Percentiles rank a stretch among this genome's conserved stretches.
Conservation (phyloP, 2,797 vertebrate genomes). For the Megaceryle alcyon region DNA sequence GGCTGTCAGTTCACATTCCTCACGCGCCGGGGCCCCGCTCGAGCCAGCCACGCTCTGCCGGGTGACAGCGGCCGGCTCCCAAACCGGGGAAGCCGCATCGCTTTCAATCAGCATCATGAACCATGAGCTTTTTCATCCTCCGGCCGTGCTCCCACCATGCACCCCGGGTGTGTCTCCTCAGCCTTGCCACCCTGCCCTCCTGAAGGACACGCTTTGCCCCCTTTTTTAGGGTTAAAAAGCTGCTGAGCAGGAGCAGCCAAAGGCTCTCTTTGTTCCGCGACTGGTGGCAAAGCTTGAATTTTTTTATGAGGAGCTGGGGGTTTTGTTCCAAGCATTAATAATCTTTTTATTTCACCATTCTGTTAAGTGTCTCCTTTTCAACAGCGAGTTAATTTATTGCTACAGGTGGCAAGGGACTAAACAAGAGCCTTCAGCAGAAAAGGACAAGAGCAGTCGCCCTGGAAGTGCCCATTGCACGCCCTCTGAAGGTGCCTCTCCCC, state of each 20-base stretch:
- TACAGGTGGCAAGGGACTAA: background rate
- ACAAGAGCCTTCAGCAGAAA: background rate
- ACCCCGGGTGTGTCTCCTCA: background rate
- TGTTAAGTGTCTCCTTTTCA: background rate
- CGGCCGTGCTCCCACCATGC: background rate
- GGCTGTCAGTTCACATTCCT: slow-evolving; percentile 25
- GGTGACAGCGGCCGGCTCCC: background rate
- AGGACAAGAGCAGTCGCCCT: background rate
- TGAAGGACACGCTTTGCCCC: background rate
- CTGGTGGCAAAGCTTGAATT: background rate
- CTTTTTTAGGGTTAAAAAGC: background rate
- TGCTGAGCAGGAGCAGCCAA: background rate
- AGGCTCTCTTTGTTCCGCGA: background rate
- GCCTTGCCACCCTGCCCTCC: background rate
- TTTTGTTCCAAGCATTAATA: background rate
- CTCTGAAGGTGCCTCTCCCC: background rate
- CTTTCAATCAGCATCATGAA: background rate
- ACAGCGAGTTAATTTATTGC: background rate
- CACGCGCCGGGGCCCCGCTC: background rate
- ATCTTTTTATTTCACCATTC: background rate
- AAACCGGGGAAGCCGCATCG: background rate
- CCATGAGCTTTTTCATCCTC: background rate
- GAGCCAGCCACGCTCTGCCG: background rate
- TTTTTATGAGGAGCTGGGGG: background rate
- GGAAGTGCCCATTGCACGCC: accelerated